Base-by-base conservation (phyloP, 2,113 vertebrate genomes). In the Corydoras maculifer region DNA sequence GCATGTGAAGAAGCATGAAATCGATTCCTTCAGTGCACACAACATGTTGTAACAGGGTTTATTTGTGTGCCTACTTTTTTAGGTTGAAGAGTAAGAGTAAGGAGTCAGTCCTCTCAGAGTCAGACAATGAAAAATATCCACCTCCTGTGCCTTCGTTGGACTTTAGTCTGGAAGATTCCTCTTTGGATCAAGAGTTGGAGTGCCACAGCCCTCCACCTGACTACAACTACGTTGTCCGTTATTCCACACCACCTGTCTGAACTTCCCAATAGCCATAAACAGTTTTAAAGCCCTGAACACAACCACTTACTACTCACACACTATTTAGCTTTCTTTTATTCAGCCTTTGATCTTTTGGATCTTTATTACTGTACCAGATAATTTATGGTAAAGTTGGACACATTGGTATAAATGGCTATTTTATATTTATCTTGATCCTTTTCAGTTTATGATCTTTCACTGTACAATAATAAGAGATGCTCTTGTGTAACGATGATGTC, bases 201-300 rank as follows among this genome's bases (percentile, higher is more conserved):
- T 94, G 94, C 78, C 94, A 97, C 87, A 97, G 94, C 86, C 94
- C 94, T 0, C 94, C 94, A 0, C 94, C 94, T 0, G 91, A 97
- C 83, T 96, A 96, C 86, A 94, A 94, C 84, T 90, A 90, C 0
- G 93, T 97, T 79, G 79, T 96, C 69, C 93, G 94, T 80, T 96
- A 94, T 87, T 94, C 92, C 0, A 85, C 91, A 51, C 92, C 93
- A 0, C 92, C 92, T 0, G 91, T 96, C 79, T 97, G 91, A 78
- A 7, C 8, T 53, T 62, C 13, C 30, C 10, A 12, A 6, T 58
- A 43, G 35, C 35, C 35, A 43, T 43, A 43, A 8, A 43, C 35
- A 5, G 2, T 43, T 43, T 43, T 8, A 43, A 9, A 32, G 5
- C 3, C 18, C 35, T 9, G 49, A 60, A 69, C 60, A 58, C 32